Conservation (phyloP, 2,113 vertebrate species). For the pig (Sus scrofa) region DNA sequence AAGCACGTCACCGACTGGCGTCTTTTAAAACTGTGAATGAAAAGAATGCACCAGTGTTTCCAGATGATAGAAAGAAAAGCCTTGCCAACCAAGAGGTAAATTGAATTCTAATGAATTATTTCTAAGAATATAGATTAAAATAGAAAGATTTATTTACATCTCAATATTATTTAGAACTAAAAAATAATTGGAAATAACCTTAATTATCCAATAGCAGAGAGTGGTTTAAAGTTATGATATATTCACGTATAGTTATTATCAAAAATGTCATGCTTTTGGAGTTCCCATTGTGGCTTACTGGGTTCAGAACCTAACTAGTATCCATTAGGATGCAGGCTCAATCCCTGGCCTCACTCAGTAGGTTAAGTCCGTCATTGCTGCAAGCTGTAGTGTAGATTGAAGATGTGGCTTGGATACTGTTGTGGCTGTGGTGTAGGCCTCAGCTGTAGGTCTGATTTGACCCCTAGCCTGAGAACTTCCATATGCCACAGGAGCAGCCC, state of each 20-base stretch:
- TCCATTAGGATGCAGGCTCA: no score
- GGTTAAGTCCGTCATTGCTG: no score
- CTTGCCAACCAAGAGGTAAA: constrained; percentile 87
- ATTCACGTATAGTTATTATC: neutral
- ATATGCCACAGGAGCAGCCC: no score
- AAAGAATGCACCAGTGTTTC: constrained; percentile 79
- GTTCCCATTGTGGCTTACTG: no score
- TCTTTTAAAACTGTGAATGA: constrained; percentile 86
- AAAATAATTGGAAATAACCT: constrained; percentile 52
- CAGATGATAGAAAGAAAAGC: constrained; percentile 77
- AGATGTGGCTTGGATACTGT: no score
- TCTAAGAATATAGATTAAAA: constrained; percentile 27
- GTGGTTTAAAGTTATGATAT: neutral
- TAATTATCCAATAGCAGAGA: constrained; percentile 13
- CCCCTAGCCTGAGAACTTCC: no score
- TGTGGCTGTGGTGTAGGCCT: no score
- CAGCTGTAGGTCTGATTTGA: no score
- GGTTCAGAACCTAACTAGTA: no score
- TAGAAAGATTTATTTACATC: constrained; percentile 36
- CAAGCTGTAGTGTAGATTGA: no score
- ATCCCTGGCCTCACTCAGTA: no score
- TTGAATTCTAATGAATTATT: neutral
- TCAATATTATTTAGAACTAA: constrained; percentile 38
- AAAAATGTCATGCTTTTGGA: constrained; percentile 42
- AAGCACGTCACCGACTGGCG: constrained; percentile 91